Evolutionary conservation across 2,113 vertebrate genomes (phyloP).

Genomic region (Halichoerus grypus): DNA sequence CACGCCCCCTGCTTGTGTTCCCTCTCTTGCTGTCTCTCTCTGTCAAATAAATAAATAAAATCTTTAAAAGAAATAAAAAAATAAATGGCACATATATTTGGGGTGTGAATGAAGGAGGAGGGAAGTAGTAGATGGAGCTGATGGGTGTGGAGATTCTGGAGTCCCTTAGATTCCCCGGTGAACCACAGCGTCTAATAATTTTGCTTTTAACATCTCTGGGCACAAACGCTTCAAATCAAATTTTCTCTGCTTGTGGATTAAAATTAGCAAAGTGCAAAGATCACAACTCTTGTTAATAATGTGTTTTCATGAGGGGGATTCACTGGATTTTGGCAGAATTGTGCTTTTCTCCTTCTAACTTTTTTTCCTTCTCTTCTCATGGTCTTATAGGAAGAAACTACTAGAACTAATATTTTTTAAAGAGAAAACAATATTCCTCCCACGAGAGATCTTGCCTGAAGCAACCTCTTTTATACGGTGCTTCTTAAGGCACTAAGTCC

Average conservation of each 20-base stretch:
- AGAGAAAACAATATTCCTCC: constrained; percentile 54
- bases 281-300: neutral
- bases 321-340: constrained; percentile 30
- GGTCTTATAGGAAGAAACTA: constrained; percentile 48
- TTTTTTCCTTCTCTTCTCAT: neutral
- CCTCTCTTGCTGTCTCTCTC: too few species aligned
- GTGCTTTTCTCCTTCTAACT: neutral
- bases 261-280: constrained; percentile 38
- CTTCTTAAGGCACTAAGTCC: constrained; percentile 53
- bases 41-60: too few species aligned
- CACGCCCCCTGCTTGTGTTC: too few species aligned
- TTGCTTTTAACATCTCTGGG: constrained; percentile 5
- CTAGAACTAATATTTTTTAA: constrained; percentile 59
- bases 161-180: neutral
- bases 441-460: constrained; percentile 53
- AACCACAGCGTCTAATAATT: neutral
- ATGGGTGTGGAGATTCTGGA: neutral
- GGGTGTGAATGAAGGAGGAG: fast-evolving
- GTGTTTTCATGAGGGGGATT: neutral
- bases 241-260: neutral
- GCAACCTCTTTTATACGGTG: constrained; percentile 44
- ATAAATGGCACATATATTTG: neutral
- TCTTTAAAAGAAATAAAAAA: too few species aligned
- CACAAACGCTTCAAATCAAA: neutral
- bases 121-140: neutral